Percentiles rank a stretch among this genome's conserved stretches.
Conservation (phyloP, 2,888 invertebrate genomes). For the Phaonia tiefii region DNA sequence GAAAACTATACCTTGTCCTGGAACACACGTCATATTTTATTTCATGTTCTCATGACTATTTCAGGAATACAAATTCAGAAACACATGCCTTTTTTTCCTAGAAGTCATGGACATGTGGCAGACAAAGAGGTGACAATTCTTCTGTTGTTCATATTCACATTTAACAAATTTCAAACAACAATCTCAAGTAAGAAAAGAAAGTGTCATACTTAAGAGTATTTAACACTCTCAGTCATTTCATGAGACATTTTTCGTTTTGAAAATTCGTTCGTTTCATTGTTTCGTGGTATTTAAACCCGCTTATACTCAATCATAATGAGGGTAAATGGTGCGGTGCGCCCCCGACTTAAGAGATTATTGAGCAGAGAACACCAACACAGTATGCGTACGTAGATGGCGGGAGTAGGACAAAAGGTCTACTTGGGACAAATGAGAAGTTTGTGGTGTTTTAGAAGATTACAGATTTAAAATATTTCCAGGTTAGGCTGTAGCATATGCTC, state of each 20-base stretch:
- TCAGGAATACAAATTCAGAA: constrained; percentile 1
- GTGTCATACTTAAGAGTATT: constrained; percentile 60
- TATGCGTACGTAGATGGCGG: too few species aligned
- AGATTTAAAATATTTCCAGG: neutral
- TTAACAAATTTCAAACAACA: neutral
- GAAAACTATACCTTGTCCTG: too few species aligned
- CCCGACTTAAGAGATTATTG: constrained; percentile 58
- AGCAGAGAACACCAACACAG: neutral
- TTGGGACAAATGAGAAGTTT: constrained; percentile 8
- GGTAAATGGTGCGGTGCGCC: constrained; percentile 49
- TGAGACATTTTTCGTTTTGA: neutral
- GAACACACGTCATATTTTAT: constrained; percentile 18
- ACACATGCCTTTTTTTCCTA: constrained; percentile 51
- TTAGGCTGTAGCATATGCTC: neutral
- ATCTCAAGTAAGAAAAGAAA: constrained; percentile 19
- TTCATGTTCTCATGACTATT: neutral
- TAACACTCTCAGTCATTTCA: constrained; percentile 43
- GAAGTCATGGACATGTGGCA: constrained; percentile 59
- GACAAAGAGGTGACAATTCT: constrained; percentile 57
- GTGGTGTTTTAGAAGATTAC: neutral
- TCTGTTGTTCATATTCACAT: neutral
- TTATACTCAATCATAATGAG: constrained; percentile 27
- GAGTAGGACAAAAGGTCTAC: neutral
- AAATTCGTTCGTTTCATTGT: constrained; percentile 18
- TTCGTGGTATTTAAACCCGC: constrained; percentile 41